Conservation (phyloP, 2,888 invertebrate species). For the Eilema sororculum region DNA sequence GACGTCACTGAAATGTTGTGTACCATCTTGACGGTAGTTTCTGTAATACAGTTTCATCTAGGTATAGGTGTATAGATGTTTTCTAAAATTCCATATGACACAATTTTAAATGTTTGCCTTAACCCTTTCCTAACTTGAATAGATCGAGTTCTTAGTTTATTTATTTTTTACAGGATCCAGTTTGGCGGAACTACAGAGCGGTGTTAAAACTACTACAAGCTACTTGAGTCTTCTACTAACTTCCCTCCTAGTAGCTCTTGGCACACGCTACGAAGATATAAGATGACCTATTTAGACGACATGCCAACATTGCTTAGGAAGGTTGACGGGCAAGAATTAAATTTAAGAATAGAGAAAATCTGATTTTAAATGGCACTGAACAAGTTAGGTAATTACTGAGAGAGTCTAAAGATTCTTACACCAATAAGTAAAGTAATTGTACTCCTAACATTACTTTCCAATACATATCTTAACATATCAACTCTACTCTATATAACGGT, state of each 20-base stretch:
- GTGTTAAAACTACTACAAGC: constrained; percentile 77
- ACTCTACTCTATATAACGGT: background rate
- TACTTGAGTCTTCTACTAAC: constrained; percentile 71
- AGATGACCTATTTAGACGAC: constrained; percentile 74
- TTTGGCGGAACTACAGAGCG: constrained; percentile 80
- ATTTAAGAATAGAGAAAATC: constrained; percentile 17
- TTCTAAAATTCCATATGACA: background rate
- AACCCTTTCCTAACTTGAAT: background rate
- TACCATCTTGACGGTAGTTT: too few species aligned
- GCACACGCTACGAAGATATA: constrained; percentile 64
- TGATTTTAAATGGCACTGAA: background rate
- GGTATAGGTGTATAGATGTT: too few species aligned
- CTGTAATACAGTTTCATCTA: background rate
- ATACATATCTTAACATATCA: background rate
- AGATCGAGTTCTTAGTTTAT: background rate
- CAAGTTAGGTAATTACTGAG: too few species aligned
- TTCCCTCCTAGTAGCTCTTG: constrained; percentile 65
- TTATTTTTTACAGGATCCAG: constrained; percentile 73
- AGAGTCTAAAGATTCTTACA: too few species aligned
- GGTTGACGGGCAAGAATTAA: constrained; percentile 37
- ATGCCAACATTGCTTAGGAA: constrained; percentile 33
- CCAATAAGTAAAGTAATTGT: too few species aligned
- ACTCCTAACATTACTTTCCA: background rate
- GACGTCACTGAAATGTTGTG: too few species aligned
- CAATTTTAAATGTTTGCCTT: background rate